A percentile compares a stretch with the other conserved stretches of the same genome.
phyloP scores from a whole-genome alignment of 2,113 vertebrate species.

The Gasterosteus nipponicus region DNA sequence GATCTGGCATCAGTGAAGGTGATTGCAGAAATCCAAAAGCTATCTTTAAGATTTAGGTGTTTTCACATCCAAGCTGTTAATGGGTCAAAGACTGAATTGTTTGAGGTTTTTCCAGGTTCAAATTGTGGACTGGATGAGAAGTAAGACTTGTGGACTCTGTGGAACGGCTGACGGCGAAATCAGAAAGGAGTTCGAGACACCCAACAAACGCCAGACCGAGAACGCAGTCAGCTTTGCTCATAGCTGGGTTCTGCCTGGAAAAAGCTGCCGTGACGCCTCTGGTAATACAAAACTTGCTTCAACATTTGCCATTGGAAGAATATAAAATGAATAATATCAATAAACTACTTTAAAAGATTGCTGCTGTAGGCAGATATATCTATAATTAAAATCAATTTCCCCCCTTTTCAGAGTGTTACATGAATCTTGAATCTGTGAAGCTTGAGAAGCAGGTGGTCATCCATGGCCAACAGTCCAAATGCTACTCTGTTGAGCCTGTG shows the following conservation, averaged over 20 bases:
- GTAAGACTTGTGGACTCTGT: conserved; percentile 85
- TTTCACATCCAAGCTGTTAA: not conserved
- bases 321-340: conserved; percentile 1
- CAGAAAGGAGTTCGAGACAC: conserved; percentile 79
- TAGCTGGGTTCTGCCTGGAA: conserved; percentile 81
- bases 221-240: conserved; percentile 79
- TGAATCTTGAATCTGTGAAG: conserved; percentile 76
- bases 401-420: conserved; percentile 72
- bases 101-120: conserved; percentile 71
- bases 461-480: conserved; percentile 71
- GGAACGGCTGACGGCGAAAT: conserved; percentile 83
- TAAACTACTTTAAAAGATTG: not conserved
- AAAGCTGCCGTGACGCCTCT: conserved; percentile 73
- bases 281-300: conserved; percentile 37
- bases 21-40: not conserved
- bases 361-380: conserved; percentile 24
- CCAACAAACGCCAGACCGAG: conserved; percentile 74
- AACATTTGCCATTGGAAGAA: not conserved
- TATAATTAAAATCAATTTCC: conserved; percentile 69
- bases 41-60: not conserved
- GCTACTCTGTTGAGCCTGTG: conserved; percentile 82
- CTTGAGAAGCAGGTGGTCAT: conserved; percentile 69
- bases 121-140: conserved; percentile 84
- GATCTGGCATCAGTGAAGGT: conserved; percentile 55
- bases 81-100: not conserved